Percentiles rank a stretch among this genome's conserved stretches.
These are phyloP conservation scores for Urosaurus nigricauda DNA, from an alignment of 2,797 vertebrate genomes.

Conservation along the genomic window DNA sequence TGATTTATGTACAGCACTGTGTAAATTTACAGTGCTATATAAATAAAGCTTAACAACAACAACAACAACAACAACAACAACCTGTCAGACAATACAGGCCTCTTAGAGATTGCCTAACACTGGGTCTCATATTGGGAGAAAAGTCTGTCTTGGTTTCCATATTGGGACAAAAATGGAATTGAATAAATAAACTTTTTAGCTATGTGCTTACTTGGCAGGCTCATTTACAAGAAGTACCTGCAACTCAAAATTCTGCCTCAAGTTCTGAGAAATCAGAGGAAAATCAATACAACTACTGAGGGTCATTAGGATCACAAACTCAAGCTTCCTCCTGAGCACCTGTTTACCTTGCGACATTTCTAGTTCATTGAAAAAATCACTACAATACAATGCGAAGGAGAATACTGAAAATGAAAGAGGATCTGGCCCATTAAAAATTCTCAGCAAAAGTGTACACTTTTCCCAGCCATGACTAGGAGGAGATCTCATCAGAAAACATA, in stretches of 20 bases:
- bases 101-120: neutral
- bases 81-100: too few relatives aligned
- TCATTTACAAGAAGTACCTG: too few relatives aligned
- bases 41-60: too few relatives aligned
- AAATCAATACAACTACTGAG: too few relatives aligned
- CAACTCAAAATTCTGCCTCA: neutral
- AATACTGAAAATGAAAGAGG: neutral
- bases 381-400: neutral
- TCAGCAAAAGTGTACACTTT: neutral
- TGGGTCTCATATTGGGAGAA: neutral
- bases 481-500: neutral
- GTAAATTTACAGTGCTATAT: too few relatives aligned
- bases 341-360: neutral
- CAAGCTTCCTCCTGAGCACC: neutral
- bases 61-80: too few relatives aligned
- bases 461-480: neutral
- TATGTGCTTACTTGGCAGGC: too few relatives aligned
- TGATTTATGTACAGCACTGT: too few relatives aligned
- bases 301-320: neutral
- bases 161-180: neutral
- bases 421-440: neutral
- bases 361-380: neutral
- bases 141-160: neutral
- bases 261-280: neutral
- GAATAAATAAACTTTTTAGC: too few relatives aligned